These are phyloP conservation scores for Achroia grisella DNA, from an alignment of 1,140 invertebrate genomes.

Conservation along the genomic window DNA sequence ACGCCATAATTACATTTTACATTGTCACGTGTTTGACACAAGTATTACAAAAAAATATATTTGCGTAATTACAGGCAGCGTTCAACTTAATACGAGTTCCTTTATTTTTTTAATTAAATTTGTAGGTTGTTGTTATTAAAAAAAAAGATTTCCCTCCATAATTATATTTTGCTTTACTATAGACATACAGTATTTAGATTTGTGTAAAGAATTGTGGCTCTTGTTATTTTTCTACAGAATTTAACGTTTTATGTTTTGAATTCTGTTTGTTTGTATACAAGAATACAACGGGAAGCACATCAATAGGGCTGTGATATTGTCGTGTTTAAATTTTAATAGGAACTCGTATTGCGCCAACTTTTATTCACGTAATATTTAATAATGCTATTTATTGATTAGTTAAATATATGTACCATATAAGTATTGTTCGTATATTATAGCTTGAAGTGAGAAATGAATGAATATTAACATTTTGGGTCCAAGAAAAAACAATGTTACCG, in stretches of 20 bases:
- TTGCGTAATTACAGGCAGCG: conserved; percentile 23
- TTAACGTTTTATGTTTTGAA: no score
- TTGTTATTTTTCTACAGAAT: no score
- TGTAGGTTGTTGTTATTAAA: conserved; percentile 18
- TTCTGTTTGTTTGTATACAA: no score
- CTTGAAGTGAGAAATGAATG: conserved; percentile 47
- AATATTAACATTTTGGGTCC: conserved; percentile 46
- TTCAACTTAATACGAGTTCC: conserved; percentile 39
- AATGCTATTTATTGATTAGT: conserved; percentile 44
- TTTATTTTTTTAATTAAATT: no score
- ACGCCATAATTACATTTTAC: no score
- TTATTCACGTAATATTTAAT: conserved; percentile 22
- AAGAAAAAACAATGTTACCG: conserved; percentile 49
- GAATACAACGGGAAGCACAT: conserved; percentile 31
- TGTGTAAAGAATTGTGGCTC: no score
- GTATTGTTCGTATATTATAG: conserved; percentile 54
- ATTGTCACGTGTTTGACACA: no score
- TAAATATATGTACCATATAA: conserved; percentile 54
- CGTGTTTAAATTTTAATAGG: conserved; percentile 26
- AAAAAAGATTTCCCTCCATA: no score
- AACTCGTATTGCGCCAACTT: conserved; percentile 43
- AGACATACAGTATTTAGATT: not conserved
- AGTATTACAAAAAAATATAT: no score
- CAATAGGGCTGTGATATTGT: conserved; percentile 66
- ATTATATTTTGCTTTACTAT: not conserved